Evolutionary conservation across 2,113 vertebrate species (phyloP), one percentile per base, ranked within the genome.

Genomic region (Limnothrissa miodon): DNA sequence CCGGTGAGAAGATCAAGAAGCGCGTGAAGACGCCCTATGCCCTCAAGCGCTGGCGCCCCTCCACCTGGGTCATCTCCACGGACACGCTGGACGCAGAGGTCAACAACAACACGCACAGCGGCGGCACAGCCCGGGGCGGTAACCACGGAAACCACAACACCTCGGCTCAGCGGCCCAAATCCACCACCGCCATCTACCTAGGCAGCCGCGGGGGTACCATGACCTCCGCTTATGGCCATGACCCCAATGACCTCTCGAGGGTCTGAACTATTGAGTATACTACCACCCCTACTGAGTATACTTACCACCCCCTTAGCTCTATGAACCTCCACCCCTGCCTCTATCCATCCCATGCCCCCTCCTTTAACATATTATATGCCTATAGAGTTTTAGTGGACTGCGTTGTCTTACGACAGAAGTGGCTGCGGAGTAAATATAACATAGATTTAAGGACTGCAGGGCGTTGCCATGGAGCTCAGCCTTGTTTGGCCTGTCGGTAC

Each of bases 21-120:
- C 96, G 98, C 0, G 97, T 99, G 88, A 99, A 99, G 92, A 99
- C 98, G 0, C 98, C 97, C 0, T 98, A 99, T 90, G 97, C 97
- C 0, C 94, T 99, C 1, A 99, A 99, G 88, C 95, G 96, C 83
- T 97, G 96, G 96, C 96, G 97, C 3, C 97, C 98, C 0, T 96
- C 97, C 0, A 97, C 97, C 0, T 98, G 97, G 98, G 96, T 96
- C 59, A 95, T 98, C 88, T 96, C 98, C 88, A 96, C 96, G 0
- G 96, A 98, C 29, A 92, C 93, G 0, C 92, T 97, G 83, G 96
- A 93, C 90, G 94, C 92, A 6, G 97, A 95, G 87, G 95, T 97
- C 87, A 95, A 95, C 92, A 93, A 91, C 82, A 88, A 86, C 78
- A 83, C 86, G 0, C 80, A 81, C 44, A 51, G 83, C 1, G 80